Evolutionary conservation across 2,888 invertebrate genomes (phyloP), one percentile per base, ranked within the genome.

Genomic region (Chymomyza amoena): DNA sequence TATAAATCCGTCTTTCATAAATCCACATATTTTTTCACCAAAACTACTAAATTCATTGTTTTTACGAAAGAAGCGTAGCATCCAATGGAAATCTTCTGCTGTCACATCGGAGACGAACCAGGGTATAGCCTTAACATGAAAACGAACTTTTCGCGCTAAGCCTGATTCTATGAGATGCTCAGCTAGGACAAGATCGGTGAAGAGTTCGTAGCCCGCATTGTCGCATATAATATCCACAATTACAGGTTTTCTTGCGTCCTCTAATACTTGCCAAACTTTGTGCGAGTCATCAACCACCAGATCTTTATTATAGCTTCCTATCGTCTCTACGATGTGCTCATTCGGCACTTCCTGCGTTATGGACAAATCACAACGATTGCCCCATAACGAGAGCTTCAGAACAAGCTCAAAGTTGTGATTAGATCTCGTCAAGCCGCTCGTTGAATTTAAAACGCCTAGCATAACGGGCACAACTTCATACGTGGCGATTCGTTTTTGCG

Each of bases 81-180:
- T 93, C 95, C 95, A 96, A 85, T 93, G 77, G 69, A 99, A 95
- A 92, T 99, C 99, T 0, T 45, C 36, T 1, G 87, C 88, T 0
- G 95, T 96, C 0, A 95, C 96, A 90, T 99, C 99, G 0, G 98
- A 98, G 2, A 99, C 94, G 90, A 96, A 99, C 99, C 99, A 99
- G 0, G 99, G 98, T 69, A 97, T 95, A 3, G 93, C 93, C 93
- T 99, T 99, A 0, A 96, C 95, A 91, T 98, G 95, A 80, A 98
- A 95, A 75, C 95, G 93, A 16, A 99, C 93, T 92, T 94, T 92
- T 4, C 91, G 89, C 6, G 94, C 94, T 16, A 95, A 89, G 15
- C 93, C 92, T 32, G 93, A 90, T 1, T 93, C 89, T n/a, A 96
- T 90, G 0, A 99, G 89, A 89, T 95, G 97, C 76, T 96, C 96